Base-by-base conservation (phyloP, 2,797 vertebrate species). In the Falco columbarius region DNA sequence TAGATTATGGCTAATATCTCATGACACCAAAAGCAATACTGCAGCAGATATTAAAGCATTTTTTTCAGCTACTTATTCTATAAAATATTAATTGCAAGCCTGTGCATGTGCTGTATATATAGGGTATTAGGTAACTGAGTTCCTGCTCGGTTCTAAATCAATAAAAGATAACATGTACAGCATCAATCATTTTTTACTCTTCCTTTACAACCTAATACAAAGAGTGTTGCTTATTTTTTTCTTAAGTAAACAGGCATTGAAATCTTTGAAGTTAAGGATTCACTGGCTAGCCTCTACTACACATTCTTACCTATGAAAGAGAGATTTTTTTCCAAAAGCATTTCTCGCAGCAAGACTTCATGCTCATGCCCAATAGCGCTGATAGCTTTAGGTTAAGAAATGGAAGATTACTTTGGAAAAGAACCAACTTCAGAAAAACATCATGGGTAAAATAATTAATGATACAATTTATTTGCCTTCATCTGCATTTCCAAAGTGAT, bases 281-380 rank as follows among this genome's bases (percentile, higher is more conserved):
- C 73, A 62, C 16, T 90, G 66, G 81, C n/a, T 86, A 72, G 47
- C 59, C 38, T 90, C 52, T 84, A 72, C 61, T 70, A 89, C 49
- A 38, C 90, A 47, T 71, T 85, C 99, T 99, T 98, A 99, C 99
- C 99, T 90, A 99, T 97, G 97, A 99, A 99, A 51, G 99, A 99
- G 73, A 99, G 98, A 94, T 99, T 99, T 96, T 96, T 99, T 98
- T 99, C 98, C 86, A 98, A 97, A 93, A 99, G 98, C 95, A 99
- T 98, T 96, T 99, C 99, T 97, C 98, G 96, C 42, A 99, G 98
- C 81, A 99, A 97, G 74, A 99, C 98, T 98, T 99, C 99, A 14
- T 99, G 99, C 75, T 99, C 99, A 72, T 99, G 98, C 51, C 99
- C 99, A 96, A 99, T 99, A 83, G 99, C 98, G 2, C 99, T 99